Base-by-base conservation (phyloP, 2,888 invertebrate genomes). In the Liodrosophila aerea region DNA sequence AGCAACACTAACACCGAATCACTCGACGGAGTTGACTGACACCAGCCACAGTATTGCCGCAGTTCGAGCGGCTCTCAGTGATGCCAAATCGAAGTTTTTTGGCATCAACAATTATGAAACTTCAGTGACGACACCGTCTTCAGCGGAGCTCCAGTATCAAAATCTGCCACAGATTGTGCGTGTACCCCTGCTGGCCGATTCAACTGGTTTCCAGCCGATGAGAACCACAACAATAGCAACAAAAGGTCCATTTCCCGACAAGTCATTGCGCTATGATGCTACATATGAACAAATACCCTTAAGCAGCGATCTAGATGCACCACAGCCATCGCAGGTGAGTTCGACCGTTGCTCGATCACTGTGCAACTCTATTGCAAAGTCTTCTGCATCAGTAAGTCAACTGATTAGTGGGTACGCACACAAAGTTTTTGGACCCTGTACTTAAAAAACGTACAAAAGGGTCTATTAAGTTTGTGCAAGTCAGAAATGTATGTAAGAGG, bases 51-150 rank as follows among this genome's bases (percentile, higher is more conserved):
- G 87, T 61, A 86, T 88, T 52, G 88, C 88, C 16, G 89, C 88
- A 22, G 88, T 87, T 13, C 88, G 87, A 76, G 89, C 90, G 12
- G 90, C 89, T 4, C 76, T 89, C 13, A 89, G 89, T 65, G 89
- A 89, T 71, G 90, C 90, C 33, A 90, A 90, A 75, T 90, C 89
- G 39, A 88, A 88, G 57, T 90, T 90, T 72, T 90, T 90, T 67
- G 90, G 90, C 39, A 67, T 89, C 59, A 87, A 88, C 59, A 88
- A 82, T 62, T 82, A 72, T 59, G 74, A 64, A 49, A 57, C 9
- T 30, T 11, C 16, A 7, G 4, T 7, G 15, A 16, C 16, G 16
- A 15, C 9, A 13, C 16, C 9, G 16, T 9, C 62, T 37, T 59
- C 61, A 5, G 27, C 61, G 36, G 82, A 81, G 41, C 83, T 86